These are phyloP conservation scores for Megaceryle maxima DNA, from an alignment of 2,113 vertebrate genomes.

Conservation along the genomic window DNA sequence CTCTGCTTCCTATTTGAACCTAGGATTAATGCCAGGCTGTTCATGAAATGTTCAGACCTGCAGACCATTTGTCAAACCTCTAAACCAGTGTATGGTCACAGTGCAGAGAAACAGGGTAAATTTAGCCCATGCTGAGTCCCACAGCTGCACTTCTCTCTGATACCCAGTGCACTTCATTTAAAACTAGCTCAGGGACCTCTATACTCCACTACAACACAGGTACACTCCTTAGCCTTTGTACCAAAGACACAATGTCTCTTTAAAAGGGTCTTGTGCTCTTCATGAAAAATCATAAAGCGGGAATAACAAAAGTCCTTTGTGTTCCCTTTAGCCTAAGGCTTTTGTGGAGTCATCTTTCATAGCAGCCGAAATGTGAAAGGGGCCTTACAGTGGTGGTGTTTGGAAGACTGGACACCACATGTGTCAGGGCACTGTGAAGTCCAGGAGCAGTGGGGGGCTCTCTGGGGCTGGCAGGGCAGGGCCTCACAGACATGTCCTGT, in stretches of 20 bases:
- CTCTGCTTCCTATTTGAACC: background rate
- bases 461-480: no score
- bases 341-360: background rate
- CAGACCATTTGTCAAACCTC: slow-evolving; percentile 11
- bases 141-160: background rate
- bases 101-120: background rate
- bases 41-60: slow-evolving; percentile 23
- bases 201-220: background rate
- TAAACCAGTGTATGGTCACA: background rate
- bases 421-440: background rate
- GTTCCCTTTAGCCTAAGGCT: background rate
- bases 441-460: background rate
- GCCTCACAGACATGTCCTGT: no score
- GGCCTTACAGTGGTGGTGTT: background rate
- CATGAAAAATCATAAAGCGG: background rate
- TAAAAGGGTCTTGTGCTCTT: background rate
- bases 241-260: background rate
- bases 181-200: background rate
- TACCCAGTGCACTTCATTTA: background rate
- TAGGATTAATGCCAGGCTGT: slow-evolving; percentile 33
- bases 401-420: background rate
- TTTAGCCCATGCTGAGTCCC: background rate
- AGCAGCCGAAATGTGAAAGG: background rate
- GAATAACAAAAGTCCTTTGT: background rate
- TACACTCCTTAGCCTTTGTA: background rate